Percentiles rank a stretch among this genome's conserved stretches.
Conservation (phyloP, 2,888 invertebrate genomes). For the Drosophila kambysellisi region DNA sequence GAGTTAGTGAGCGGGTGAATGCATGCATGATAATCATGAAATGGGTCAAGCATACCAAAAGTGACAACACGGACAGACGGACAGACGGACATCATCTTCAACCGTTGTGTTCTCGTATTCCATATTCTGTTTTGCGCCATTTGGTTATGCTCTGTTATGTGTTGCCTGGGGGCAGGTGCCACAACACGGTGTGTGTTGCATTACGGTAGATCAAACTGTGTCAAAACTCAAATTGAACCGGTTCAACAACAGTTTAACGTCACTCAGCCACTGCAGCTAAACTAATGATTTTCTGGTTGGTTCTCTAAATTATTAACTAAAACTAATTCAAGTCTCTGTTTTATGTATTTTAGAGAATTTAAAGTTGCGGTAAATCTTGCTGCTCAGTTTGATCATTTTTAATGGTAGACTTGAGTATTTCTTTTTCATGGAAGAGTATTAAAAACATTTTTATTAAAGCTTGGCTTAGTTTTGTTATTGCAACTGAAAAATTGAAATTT, state of each 20-base stretch:
- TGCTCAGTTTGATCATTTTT: background rate
- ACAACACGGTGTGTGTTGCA: conserved; percentile 22
- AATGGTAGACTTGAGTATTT: background rate
- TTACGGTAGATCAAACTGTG: conserved; percentile 58
- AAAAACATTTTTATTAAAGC: background rate
- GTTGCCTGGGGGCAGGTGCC: conserved; percentile 34
- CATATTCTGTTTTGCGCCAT: conserved; percentile 14
- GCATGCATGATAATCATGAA: conserved; percentile 65
- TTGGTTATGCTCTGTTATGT: conserved; percentile 26
- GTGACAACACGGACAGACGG: conserved; percentile 54
- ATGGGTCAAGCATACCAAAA: conserved; percentile 76
- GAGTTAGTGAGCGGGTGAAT: conserved; percentile 39
- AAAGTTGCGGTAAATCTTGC: background rate
- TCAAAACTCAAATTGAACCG: conserved; percentile 24
- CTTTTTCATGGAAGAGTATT: background rate
- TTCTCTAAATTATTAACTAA: background rate
- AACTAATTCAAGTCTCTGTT: background rate
- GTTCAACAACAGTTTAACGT: conserved; percentile 15
- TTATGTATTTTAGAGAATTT: background rate
- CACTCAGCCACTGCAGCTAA: conserved; percentile 4
- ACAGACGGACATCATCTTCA: conserved; percentile 11
- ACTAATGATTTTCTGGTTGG: conserved; percentile 7
- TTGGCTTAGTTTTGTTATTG: background rate
- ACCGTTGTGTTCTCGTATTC: background rate
- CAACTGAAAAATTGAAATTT: background rate